Conservation (phyloP, 2,888 invertebrate species). For the Ichneumoninae sp. region DNA sequence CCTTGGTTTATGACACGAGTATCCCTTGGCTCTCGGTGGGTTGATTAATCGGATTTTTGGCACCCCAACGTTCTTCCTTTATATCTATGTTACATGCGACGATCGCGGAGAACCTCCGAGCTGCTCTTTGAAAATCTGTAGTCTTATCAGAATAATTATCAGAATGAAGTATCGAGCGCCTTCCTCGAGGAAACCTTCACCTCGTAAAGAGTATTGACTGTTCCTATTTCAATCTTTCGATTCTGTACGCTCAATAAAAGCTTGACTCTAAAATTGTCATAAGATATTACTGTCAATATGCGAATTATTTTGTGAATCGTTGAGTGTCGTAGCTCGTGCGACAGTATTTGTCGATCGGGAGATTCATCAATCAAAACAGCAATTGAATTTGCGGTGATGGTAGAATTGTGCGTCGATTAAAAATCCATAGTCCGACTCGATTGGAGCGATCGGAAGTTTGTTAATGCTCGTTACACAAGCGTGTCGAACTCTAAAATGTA, state of each 20-base stretch:
- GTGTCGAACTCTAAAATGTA: slow-evolving; percentile 8
- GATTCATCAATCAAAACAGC: slow-evolving; percentile 51
- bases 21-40: slow-evolving; percentile 36
- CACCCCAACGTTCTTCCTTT: slow-evolving; percentile 47
- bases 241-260: no score
- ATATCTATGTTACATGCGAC: not conserved
- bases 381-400: not conserved
- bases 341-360: slow-evolving; percentile 40
- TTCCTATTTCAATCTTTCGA: not conserved
- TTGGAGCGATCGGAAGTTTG: slow-evolving; percentile 51
- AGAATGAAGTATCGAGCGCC: slow-evolving; percentile 18
- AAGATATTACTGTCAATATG: slow-evolving; percentile 27
- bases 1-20: slow-evolving; percentile 25
- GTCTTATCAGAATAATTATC: slow-evolving; percentile 14
- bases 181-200: no score
- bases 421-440: slow-evolving; percentile 52
- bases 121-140: slow-evolving; percentile 28
- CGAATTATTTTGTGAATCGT: slow-evolving; percentile 29
- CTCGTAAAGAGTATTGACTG: no score
- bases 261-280: no score
- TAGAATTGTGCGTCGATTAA: slow-evolving; percentile 42
- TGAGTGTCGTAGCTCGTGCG: not conserved
- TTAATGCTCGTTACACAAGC: slow-evolving; percentile 54
- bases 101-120: not conserved
- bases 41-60: slow-evolving; percentile 60